These are phyloP conservation scores for Anthoptus insignis DNA, from an alignment of 2,888 invertebrate species.

Conservation along the genomic window DNA sequence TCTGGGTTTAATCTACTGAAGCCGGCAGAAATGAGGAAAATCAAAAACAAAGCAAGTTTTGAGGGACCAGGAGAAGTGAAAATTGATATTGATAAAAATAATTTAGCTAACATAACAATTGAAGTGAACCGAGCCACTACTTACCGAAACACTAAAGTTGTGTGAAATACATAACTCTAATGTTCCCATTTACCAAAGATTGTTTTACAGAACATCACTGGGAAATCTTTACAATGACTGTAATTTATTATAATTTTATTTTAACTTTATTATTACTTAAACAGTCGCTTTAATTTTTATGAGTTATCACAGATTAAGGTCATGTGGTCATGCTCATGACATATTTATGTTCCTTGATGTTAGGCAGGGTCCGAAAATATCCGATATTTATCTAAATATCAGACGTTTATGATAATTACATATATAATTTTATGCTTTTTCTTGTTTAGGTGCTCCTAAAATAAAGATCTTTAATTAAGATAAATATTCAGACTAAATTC, in stretches of 20 bases:
- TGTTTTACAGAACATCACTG: not conserved
- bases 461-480: too few relatives aligned
- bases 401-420: too few relatives aligned
- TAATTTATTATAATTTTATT: not conserved
- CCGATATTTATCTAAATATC: too few relatives aligned
- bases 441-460: too few relatives aligned
- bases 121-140: constrained; percentile 46
- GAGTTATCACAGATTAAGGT: too few relatives aligned
- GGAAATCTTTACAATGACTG: not conserved
- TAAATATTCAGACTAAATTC: too few relatives aligned
- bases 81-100: constrained; percentile 59
- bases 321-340: too few relatives aligned
- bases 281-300: too few relatives aligned
- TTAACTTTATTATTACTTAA: not conserved
- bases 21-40: constrained; percentile 59
- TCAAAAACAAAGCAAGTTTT: constrained; percentile 28
- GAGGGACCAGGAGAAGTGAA: constrained; percentile 57
- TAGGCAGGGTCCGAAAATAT: too few relatives aligned
- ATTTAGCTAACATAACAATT: constrained; percentile 59
- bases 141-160: not conserved
- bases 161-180: not conserved
- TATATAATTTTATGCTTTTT: too few relatives aligned
- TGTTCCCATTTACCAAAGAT: not conserved
- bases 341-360: too few relatives aligned
- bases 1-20: constrained; percentile 60